Percentiles rank a stretch among this genome's conserved stretches.
phyloP scores from a whole-genome alignment of 2,113 vertebrate genomes.

The Pachypanchax playfairii region DNA sequence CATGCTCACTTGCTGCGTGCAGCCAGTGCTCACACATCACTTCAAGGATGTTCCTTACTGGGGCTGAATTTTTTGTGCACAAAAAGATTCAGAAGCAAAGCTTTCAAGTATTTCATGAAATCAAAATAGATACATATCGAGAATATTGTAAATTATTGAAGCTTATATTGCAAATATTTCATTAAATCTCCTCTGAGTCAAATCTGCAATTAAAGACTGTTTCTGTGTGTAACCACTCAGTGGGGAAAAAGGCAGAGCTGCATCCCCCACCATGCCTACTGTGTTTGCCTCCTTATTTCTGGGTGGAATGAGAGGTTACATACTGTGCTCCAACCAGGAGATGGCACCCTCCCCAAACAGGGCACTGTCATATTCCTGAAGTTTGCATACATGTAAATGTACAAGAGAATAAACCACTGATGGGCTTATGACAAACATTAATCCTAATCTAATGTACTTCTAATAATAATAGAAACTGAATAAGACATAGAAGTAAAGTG shows the following conservation, averaged over 20 bases:
- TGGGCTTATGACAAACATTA: neutral
- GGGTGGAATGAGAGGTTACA: constrained; percentile 27
- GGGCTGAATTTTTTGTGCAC: neutral
- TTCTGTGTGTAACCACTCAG: constrained; percentile 9
- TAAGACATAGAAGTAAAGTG: too few species aligned
- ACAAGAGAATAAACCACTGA: too few species aligned
- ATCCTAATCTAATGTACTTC: neutral
- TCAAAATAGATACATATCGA: too few species aligned
- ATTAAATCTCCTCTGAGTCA: too few species aligned
- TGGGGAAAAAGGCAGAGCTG: constrained; percentile 10
- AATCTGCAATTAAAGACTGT: constrained; percentile 80
- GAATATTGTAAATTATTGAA: too few species aligned
- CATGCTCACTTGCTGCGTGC: neutral
- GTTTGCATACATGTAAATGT: neutral
- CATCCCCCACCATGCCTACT: neutral
- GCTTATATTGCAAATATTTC: too few species aligned
- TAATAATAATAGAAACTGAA: too few species aligned
- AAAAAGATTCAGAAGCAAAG: too few species aligned
- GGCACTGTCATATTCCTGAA: constrained; percentile 43
- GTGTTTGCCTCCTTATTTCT: neutral
- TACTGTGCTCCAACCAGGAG: constrained; percentile 84
- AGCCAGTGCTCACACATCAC: constrained; percentile 15
- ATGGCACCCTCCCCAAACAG: constrained; percentile 90
- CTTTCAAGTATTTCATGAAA: neutral
- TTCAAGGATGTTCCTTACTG: neutral